Evolutionary conservation across 1,140 invertebrate genomes (phyloP).

Genomic region (Hirudo medicinalis): DNA sequence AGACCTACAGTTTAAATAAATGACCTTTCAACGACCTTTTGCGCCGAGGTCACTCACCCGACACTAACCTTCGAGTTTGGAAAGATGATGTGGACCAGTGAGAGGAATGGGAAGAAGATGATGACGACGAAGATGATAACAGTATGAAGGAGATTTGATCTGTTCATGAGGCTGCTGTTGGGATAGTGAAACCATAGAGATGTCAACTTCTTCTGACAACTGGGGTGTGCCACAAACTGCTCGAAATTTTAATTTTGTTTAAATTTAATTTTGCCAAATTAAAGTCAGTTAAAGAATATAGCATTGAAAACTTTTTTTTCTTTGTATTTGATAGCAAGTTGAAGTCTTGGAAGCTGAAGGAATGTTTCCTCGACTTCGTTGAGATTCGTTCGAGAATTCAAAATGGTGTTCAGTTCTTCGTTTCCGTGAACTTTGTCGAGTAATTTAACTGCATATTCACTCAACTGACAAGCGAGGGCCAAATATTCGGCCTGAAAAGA

Average conservation of each 20-base stretch:
- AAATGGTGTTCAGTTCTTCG: constrained; percentile 37
- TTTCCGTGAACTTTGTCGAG: constrained; percentile 37
- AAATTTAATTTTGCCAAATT: too few relatives aligned
- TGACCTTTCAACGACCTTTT: too few relatives aligned
- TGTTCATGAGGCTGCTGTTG: constrained; percentile 28
- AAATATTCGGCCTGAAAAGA: constrained; percentile 44
- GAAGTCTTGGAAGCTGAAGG: constrained; percentile 36
- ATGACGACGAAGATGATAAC: constrained; percentile 30
- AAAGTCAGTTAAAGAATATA: too few relatives aligned
- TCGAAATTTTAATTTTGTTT: constrained; percentile 7
- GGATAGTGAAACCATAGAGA: constrained; percentile 41
- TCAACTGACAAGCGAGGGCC: constrained; percentile 45
- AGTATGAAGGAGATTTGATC: constrained; percentile 30
- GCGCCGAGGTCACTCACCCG: too few relatives aligned
- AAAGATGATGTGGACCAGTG: constrained; percentile 30
- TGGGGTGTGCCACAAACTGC: constrained; percentile 41
- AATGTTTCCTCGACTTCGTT: constrained; percentile 32
- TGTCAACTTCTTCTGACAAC: constrained; percentile 39
- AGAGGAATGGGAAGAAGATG: constrained; percentile 30
- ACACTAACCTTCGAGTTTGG: constrained; percentile 30
- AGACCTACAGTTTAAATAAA: constrained; percentile 27
- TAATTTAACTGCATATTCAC: constrained; percentile 36
- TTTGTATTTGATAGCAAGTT: constrained; percentile 37
- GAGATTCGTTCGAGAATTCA: constrained; percentile 28
- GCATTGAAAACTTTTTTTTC: constrained; percentile 33